phyloP scores from a whole-genome alignment of 2,113 vertebrate species.

The Plecotus auritus region DNA sequence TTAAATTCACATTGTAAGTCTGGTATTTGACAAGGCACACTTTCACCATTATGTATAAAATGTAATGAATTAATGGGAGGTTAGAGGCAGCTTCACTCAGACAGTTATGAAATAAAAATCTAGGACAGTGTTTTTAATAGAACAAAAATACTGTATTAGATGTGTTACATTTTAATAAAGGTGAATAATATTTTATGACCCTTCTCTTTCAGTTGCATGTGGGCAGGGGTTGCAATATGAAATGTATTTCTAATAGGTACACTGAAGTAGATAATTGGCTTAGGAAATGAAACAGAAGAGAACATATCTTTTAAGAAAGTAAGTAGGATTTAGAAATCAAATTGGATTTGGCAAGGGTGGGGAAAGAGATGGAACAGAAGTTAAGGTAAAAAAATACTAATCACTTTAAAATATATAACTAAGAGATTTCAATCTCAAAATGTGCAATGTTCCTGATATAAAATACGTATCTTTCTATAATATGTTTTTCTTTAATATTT shows the following conservation, averaged over 20 bases:
- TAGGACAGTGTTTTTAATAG: background rate
- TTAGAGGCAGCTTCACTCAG: background rate
- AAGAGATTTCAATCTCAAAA: conserved; percentile 21
- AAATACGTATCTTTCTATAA: background rate
- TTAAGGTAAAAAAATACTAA: background rate
- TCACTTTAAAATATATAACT: background rate
- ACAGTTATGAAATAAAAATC: background rate
- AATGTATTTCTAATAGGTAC: background rate
- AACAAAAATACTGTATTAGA: background rate
- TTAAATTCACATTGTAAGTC: background rate
- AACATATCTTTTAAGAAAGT: background rate
- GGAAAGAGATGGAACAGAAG: background rate
- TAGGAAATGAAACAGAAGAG: background rate
- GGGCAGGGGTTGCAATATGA: background rate
- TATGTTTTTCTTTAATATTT: conserved; percentile 15
- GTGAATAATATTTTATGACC: background rate
- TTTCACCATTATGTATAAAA: background rate
- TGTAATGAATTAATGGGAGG: background rate
- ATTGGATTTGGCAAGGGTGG: background rate
- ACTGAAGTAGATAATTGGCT: background rate
- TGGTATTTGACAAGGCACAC: background rate
- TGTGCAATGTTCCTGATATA: background rate
- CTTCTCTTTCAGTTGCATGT: background rate
- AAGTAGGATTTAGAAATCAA: background rate
- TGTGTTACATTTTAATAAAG: background rate